Conservation (phyloP, 2,888 invertebrate species). For the Thereva nobilitata region DNA sequence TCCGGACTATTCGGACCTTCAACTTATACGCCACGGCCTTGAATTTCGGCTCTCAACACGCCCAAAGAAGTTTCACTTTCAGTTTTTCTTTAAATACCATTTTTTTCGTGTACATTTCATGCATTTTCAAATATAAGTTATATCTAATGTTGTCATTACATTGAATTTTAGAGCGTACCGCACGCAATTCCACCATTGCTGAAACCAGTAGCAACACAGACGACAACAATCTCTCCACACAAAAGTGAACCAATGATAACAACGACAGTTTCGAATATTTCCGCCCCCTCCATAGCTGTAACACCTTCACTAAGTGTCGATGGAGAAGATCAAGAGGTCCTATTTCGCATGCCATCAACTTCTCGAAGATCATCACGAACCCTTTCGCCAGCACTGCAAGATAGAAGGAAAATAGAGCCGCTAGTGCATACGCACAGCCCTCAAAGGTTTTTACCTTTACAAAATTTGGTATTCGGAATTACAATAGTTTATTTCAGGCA, state of each 20-base stretch:
- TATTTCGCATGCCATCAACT: slow-evolving; percentile 54
- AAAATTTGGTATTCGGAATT: not conserved
- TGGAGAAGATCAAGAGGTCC: slow-evolving; percentile 46
- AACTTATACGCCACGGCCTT: too few relatives aligned
- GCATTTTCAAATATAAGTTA: too few relatives aligned
- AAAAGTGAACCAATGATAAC: slow-evolving; percentile 39
- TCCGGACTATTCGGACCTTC: too few relatives aligned
- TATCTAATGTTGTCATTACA: too few relatives aligned
- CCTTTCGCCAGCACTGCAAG: slow-evolving; percentile 56
- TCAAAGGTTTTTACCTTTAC: slow-evolving; percentile 35
- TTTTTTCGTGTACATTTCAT: too few relatives aligned
- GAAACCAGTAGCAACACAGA: not conserved
- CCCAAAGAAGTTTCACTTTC: too few relatives aligned
- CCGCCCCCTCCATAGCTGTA: slow-evolving; percentile 63
- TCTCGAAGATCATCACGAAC: slow-evolving; percentile 52
- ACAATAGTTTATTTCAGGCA: slow-evolving; percentile 24
- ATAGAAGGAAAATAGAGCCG: slow-evolving; percentile 44
- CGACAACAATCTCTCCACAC: not conserved
- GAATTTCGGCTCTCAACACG: too few relatives aligned
- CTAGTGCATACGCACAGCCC: slow-evolving; percentile 40
- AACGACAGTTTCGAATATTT: slow-evolving; percentile 21
- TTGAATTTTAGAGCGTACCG: not conserved
- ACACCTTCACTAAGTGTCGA: slow-evolving; percentile 62
- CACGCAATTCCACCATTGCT: slow-evolving; percentile 37
- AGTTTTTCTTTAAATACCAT: too few relatives aligned